Evolutionary conservation across 2,797 vertebrate genomes (phyloP), one percentile per base, ranked within the genome.

Genomic region (Heliangelus exortis): DNA sequence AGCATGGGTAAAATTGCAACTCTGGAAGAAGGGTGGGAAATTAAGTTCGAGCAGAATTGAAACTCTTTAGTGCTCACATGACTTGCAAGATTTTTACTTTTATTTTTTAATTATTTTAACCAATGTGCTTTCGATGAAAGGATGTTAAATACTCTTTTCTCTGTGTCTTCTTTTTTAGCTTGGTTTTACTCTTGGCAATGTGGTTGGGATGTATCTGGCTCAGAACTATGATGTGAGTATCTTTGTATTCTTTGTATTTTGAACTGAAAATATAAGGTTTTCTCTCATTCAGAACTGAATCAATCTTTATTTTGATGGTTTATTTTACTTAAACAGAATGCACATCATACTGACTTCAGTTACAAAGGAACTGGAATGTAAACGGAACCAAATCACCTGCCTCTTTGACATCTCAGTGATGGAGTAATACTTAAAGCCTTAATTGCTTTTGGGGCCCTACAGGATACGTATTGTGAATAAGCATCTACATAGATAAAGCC

Each of bases 151-250:
- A 7, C 57, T 51, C 12, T 78, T 72, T 84, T 96, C 61, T 95
- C 77, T 12, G 10, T 71, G 83, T 68, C 53, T 95, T 92, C 57
- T 77, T 82, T 95, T 98, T 21, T 97, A 99, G 99, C 97, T 99
- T 96, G 99, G 99, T 78, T 99, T 99, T 96, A 98, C 99, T 69
- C 89, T 99, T 89, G 99, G 99, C 23, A 99, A 99, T 65, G 97
- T 99, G 85, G 98, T 99, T 80, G 99, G 99, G 87, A 99, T 99
- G 99, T 99, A 99, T 97, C 97, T 99, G 85, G 99, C 99, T 57
- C 99, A 99, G 96, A 99, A 99, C 94, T 99, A 99, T 92, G 99
- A 99, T 28, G 99, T 99, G 93, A 97, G 97, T 97, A 93, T 74
- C 33, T 1, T 57, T 41, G 5, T 69, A 25, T 48, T 93, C 29